Base-by-base conservation (phyloP, 2,797 vertebrate genomes). In the Vultur gryphus region DNA sequence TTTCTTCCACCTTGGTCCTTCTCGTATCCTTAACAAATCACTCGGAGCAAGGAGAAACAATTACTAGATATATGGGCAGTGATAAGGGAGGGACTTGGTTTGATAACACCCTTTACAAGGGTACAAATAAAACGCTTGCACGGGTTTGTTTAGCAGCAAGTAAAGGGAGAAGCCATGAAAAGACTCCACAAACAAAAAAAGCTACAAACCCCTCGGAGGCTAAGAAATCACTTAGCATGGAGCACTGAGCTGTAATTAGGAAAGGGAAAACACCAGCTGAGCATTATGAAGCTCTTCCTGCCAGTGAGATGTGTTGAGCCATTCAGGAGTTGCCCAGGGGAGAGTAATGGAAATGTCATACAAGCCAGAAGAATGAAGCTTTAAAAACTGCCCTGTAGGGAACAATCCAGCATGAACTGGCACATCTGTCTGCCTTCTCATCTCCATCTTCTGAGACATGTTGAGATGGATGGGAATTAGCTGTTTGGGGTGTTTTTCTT, bases 241-340 rank as follows among this genome's bases (percentile, higher is more conserved):
- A 91, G 51, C 72, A 70, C 58, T 25, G 77, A 69, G 65, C 84
- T 96, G 84, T 95, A 96, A 96, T 96, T 97, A 94, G 80, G 86
- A 92, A 97, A 92, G 92, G 90, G 96, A 96, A 95, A 95, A 91
- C 79, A 90, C 61, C 58, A 70, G 66, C 31, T 44, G 66, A 95
- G 71, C 61, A 10, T 93, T 80, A 81, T 26, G 75, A 64, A 94
- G 90, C 49, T 92, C 81, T 92, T 79, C 58, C 55, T 90, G 54
- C 65, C 72, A 1, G 2, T 31, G 72, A 87, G 75, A 90, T 89
- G 72, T 75, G 93, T 88, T 94, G 72, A 82, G 90, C 87, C 87
- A 87, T 57, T 91, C 49, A 52, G 49, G 84, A 89, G 72, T 85
- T 94, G 69, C 90, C 79, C 79, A 76, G 93, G 90, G 72, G 58